These are phyloP conservation scores for Porites rus DNA, from an alignment of 92 coral and sea anemone species.

Conservation along the genomic window DNA sequence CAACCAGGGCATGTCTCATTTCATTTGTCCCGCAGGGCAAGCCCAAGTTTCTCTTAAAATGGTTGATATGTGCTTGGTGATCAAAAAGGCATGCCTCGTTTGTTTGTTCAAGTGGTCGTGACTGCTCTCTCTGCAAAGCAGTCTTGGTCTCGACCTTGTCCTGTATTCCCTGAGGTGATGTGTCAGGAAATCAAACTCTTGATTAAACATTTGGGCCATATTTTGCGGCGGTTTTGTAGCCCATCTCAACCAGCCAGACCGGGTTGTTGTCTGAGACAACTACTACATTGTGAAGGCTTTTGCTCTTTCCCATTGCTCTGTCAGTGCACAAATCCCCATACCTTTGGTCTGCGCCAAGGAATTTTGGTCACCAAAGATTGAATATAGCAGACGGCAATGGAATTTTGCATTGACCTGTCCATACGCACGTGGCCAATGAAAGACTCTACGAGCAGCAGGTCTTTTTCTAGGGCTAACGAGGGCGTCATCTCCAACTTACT, in stretches of 20 bases:
- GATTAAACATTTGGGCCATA: too few species aligned
- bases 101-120: not conserved
- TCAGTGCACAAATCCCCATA: not conserved
- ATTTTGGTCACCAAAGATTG: not conserved
- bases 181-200: too few species aligned
- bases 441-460: not conserved
- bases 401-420: not conserved
- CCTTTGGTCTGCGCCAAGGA: not conserved
- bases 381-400: not conserved
- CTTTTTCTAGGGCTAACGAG: not conserved
- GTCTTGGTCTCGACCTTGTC: not conserved
- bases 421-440: not conserved
- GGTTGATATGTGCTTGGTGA: not conserved
- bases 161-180: not conserved
- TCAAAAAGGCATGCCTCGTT: not conserved
- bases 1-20: not conserved
- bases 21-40: not conserved
- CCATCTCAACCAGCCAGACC: not conserved
- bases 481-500: not conserved
- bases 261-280: not conserved
- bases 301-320: not conserved
- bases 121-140: not conserved
- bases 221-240: not conserved
- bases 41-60: not conserved
- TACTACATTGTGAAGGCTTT: not conserved